Base-by-base conservation (phyloP, 2,113 vertebrate species). In the Gymnobelideus leadbeateri region DNA sequence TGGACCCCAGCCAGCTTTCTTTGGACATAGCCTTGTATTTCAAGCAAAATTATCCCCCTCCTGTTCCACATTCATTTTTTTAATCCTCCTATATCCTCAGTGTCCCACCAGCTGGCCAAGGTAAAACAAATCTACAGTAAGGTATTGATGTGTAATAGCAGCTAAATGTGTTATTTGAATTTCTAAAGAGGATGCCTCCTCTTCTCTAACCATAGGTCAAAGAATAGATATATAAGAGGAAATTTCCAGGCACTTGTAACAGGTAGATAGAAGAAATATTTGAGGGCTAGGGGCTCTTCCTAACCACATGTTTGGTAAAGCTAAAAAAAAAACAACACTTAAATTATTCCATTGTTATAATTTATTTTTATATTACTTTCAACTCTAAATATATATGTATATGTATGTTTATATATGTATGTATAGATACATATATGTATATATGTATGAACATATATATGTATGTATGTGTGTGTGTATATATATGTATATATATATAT, bases 191-290 rank as follows among this genome's bases (percentile, higher is more conserved):
- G 84, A 92, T 92, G 61, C 43, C 57, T 92, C 68, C 14, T n/a
- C 16, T 77, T 77, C 16, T 68, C 61, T 68, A n/a, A 68, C 16
- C 14, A 16, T 55, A 90, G 91, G 26, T 50, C 52, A 84, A 92
- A 94, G 93, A 92, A 28, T 93, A 49, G 37, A 7, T 77, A 8
- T 89, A 3, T 89, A 37, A 61, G 23, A 91, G 84, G 91, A 23
- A 93, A 84, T 28, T 92, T 96, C 92, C 92, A 95, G 50, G 61
- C 57, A 31, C 92, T 89, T 92, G 68, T 95, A 89, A 96, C 43
- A 91, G 21, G 53, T 54, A 7, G 7, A 0, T 93, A 19, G 91
- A 49, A n/a, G 52, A 91, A 11, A 21, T 89, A 53, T 51, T 96
- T 95, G 50, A n/a, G 31, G 24, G 89, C 53, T 89, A 92, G 84